These are phyloP conservation scores for Sylvicapra grimmia DNA, from an alignment of 2,113 vertebrate species.

Conservation along the genomic window DNA sequence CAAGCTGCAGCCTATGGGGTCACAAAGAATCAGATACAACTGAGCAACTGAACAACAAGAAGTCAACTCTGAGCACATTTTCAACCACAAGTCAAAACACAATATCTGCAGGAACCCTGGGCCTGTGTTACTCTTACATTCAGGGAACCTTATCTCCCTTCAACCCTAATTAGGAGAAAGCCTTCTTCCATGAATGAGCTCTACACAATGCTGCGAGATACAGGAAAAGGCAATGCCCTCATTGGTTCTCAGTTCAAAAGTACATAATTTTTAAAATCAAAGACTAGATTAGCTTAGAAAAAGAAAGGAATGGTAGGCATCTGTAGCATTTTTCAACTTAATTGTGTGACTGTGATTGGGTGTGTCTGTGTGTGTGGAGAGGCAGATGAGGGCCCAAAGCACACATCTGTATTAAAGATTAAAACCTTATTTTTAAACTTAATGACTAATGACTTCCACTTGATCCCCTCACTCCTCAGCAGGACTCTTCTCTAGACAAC, in stretches of 20 bases:
- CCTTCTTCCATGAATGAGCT: not conserved
- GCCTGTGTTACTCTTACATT: fast-evolving
- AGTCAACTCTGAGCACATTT: not conserved
- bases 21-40: not conserved
- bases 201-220: not conserved
- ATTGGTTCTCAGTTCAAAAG: not conserved
- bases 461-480: not conserved
- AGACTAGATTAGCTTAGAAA: not conserved
- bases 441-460: not conserved
- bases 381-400: not conserved
- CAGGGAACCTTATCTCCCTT: not conserved
- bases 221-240: not conserved
- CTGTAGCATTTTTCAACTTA: not conserved
- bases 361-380: not conserved
- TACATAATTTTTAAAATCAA: not conserved
- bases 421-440: not conserved
- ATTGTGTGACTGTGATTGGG: not conserved
- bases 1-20: not conserved
- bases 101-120: not conserved
- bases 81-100: not conserved
- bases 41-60: not conserved
- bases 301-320: not conserved
- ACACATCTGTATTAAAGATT: not conserved
- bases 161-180: not conserved
- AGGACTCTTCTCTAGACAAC: not conserved